Evolutionary conservation across 2,888 invertebrate species (phyloP), one percentile per base, ranked within the genome.

Genomic region (Crematogaster levior): DNA sequence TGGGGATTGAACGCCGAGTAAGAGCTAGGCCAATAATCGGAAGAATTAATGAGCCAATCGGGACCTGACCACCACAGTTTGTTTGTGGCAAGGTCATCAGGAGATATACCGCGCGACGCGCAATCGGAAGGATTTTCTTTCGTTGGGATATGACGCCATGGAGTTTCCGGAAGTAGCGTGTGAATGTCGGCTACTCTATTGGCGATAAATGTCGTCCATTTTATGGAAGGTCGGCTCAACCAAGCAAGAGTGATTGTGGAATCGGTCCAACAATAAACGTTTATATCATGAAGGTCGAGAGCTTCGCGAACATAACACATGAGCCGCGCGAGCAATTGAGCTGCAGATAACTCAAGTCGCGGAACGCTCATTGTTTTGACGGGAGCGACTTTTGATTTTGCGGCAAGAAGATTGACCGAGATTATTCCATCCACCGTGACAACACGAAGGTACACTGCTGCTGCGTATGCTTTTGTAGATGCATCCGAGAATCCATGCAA

Each of bases 401-500:
- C 74, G 0, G 9, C n/a, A n/a, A n/a, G n/a, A n/a, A n/a, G n/a
- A n/a, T n/a, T n/a, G n/a, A n/a, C n/a, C n/a, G n/a, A n/a, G n/a
- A n/a, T n/a, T n/a, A n/a, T n/a, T n/a, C n/a, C 1, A 0, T 21
- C 34, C 4, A n/a, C 10, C 1, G 21, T 24, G 40, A 21, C n/a
- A n/a, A n/a, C n/a, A n/a, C n/a, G n/a, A n/a, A n/a, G n/a, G n/a
- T n/a, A n/a, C n/a, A n/a, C n/a, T n/a, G n/a, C n/a, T n/a, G 73
- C 56, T 3, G 40, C 73, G 1, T 15, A 58, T 1, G 73, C 73
- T 1, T 37, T 34, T 2, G 58, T 74, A 0, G 74, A 74, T 2
- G 74, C 60, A 5, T 74, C 74, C 0, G 43, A 43, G 30, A 74
- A 74, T 9, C 30, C 74, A 3, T 74, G 74, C 0, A 74, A 9